phyloP scores from a whole-genome alignment of 2,888 invertebrate genomes.

The Brachylomia viminalis region DNA sequence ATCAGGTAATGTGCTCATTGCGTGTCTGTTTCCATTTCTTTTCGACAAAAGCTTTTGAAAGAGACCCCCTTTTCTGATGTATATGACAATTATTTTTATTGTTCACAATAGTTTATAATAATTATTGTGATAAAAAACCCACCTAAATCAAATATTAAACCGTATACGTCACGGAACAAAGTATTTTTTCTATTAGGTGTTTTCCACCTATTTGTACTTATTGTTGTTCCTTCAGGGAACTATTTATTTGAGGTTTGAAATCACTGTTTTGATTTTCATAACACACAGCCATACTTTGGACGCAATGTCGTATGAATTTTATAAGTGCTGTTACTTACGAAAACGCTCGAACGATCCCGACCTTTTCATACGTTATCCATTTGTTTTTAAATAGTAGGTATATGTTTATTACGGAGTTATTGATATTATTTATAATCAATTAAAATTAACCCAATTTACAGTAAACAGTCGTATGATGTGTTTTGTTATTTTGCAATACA shows the following conservation, averaged over 20 bases:
- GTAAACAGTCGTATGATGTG: background rate
- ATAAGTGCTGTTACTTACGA: background rate
- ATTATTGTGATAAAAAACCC: background rate
- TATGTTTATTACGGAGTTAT: background rate
- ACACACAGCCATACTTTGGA: background rate
- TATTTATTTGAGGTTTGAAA: background rate
- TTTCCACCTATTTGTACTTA: background rate
- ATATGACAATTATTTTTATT: constrained; percentile 53
- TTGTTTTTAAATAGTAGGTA: background rate
- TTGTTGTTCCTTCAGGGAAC: background rate
- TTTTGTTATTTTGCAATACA: background rate
- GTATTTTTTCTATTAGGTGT: too few relatives aligned
- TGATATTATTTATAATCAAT: background rate
- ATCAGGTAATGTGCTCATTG: constrained; percentile 60
- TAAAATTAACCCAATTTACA: background rate
- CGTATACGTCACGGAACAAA: too few relatives aligned
- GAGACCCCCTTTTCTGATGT: constrained; percentile 35
- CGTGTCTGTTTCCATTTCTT: constrained; percentile 62
- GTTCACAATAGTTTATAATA: constrained; percentile 10
- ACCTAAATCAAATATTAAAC: background rate
- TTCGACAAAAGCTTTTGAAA: constrained; percentile 54
- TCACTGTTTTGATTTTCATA: background rate
- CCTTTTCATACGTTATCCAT: fast-evolving
- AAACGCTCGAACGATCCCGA: background rate
- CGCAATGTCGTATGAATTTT: background rate